A percentile compares a stretch with the other conserved stretches of the same genome.
Conservation (phyloP, 2,113 vertebrate species). For the Ellobius talpinus region DNA sequence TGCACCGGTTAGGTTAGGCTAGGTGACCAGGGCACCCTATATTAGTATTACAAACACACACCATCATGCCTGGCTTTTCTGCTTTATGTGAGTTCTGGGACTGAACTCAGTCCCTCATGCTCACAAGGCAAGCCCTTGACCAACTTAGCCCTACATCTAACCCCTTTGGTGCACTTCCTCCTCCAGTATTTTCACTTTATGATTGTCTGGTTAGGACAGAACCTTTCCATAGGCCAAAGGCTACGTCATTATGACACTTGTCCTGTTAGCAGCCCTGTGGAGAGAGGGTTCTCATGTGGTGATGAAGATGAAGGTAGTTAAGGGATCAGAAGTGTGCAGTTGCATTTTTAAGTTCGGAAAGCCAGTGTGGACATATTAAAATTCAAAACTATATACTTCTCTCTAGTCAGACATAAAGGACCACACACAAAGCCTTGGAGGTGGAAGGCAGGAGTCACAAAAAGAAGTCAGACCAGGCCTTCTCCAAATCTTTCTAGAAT, state of each 20-base stretch:
- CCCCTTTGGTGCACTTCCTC: neutral
- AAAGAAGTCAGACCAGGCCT: neutral
- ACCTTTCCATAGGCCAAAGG: neutral
- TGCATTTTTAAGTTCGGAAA: neutral
- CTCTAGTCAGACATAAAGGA: neutral
- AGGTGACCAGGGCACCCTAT: neutral
- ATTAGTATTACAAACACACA: too few relatives aligned
- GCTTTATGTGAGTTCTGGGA: neutral
- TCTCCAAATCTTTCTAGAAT: neutral
- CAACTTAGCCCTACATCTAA: neutral
- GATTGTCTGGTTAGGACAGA: neutral
- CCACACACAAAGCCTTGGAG: neutral
- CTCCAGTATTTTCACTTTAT: neutral
- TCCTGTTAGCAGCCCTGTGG: neutral
- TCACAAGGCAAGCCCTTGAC: neutral
- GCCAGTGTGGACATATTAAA: neutral
- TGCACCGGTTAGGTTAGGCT: too few relatives aligned
- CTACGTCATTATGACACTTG: neutral
- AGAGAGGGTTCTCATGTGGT: neutral
- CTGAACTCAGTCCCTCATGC: neutral
- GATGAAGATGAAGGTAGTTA: neutral
- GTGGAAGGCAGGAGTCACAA: neutral
- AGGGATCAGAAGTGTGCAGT: neutral
- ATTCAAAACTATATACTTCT: constrained; percentile 19
- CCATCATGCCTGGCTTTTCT: neutral